Base-by-base conservation (phyloP, 2,113 vertebrate genomes). In the Poeciliopsis prolifica region DNA sequence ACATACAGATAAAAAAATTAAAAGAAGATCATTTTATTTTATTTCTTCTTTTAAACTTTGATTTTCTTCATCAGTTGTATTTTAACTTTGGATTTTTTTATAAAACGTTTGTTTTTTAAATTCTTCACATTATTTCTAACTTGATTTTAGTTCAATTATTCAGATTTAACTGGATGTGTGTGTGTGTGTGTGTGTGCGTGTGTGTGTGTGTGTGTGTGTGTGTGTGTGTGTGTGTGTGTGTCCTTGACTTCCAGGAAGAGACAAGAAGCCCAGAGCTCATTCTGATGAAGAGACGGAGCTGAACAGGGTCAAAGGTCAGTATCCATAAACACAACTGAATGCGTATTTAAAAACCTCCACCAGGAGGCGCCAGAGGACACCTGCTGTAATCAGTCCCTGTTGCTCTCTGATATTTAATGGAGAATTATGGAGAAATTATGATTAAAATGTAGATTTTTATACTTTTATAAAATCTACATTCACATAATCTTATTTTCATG, bases 241-340 rank as follows among this genome's bases (percentile, higher is more conserved):
- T 40, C 4, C 40, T 66, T n/a, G 17, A 10, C 74, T 42, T 64
- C 42, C 70, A 91, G 91, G 86, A 64, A 9, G 35, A 24, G 60
- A 10, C 1, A 5, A 65, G 0, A 75, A 82, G 30, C 1, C 51
- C 44, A 79, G 29, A 58, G 74, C 76, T 9, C 61, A 79, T 19
- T 54, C 79, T 0, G 86, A 86, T 1, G 90, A 88, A 22, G 68
- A 60, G 31, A 86, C 85, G 2, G 92, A 94, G 78, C 87, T 94
- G 82, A 84, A 81, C 4, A 42, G 26, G 13, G 86, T 89, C 17
- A 89, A 81, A 94, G 92, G 93, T 94, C 54, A 3, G 86, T 72
- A 4, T 3, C 1, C 3, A 31, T 19, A 62, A 29, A 62, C 4
- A 68, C 44, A 48, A 19, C 44, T 19, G 44, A 5, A 48, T 4